phyloP scores from a whole-genome alignment of 2,797 vertebrate species.

The Phaenicophaeus curvirostris region DNA sequence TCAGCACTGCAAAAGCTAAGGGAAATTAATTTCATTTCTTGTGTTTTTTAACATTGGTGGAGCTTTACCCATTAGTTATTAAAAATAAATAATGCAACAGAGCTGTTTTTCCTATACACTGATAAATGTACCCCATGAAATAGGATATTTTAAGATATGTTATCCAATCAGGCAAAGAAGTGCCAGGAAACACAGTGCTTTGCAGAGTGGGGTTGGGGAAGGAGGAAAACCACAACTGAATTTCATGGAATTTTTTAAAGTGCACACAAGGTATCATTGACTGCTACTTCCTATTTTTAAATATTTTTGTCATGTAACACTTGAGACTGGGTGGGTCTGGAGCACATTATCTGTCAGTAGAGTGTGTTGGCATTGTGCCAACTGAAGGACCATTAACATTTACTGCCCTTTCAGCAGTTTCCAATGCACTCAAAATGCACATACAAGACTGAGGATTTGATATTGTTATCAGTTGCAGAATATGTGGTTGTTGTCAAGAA shows the following conservation, averaged over 20 bases:
- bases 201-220: background rate
- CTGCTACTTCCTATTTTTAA: background rate
- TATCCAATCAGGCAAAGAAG: background rate
- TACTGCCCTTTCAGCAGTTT: background rate
- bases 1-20: background rate
- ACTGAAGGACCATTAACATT: rapidly evolving
- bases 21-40: background rate
- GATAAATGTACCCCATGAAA: slow-evolving; percentile 16
- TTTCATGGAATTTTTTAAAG: background rate
- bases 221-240: background rate
- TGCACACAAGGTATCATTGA: background rate
- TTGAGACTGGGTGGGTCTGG: background rate
- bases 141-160: background rate
- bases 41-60: background rate
- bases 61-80: background rate
- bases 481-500: background rate
- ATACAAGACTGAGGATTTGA: background rate
- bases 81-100: background rate
- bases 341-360: background rate
- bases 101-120: background rate
- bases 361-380: background rate
- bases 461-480: background rate
- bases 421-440: rapidly evolving
- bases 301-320: background rate
- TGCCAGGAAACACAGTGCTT: background rate